Evolutionary conservation across 2,113 vertebrate species (phyloP).

Genomic region (Synodontis membranacea): DNA sequence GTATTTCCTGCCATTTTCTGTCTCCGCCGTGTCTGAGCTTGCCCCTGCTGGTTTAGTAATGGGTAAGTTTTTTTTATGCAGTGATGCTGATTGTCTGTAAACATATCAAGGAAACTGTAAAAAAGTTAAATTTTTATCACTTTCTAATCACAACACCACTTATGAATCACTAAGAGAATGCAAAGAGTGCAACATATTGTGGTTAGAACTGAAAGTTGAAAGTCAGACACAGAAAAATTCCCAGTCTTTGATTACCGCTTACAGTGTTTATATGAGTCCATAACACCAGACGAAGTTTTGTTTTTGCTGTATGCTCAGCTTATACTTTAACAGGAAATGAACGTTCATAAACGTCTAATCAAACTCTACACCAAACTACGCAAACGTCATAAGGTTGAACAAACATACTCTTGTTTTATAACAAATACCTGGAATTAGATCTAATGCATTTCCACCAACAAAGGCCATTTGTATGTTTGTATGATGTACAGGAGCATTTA

Average conservation of each 20-base stretch:
- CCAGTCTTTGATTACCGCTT: not conserved
- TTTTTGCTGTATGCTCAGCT: not conserved
- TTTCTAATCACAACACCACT: not conserved
- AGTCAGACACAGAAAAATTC: slow-evolving; percentile 13
- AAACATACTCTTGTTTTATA: not conserved
- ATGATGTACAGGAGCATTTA: not conserved
- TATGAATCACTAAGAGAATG: not conserved
- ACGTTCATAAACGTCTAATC: not conserved
- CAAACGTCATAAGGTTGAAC: not conserved
- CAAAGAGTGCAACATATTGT: not conserved
- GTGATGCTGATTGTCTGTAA: not conserved
- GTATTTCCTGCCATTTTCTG: too few relatives aligned
- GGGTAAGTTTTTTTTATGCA: not conserved
- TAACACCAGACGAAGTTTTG: not conserved
- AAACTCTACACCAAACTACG: not conserved
- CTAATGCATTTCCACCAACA: not conserved
- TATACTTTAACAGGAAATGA: not conserved
- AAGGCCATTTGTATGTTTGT: not conserved
- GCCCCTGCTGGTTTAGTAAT: not conserved
- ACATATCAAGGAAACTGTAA: not conserved
- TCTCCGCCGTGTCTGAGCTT: not conserved
- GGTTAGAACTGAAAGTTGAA: slow-evolving; percentile 29
- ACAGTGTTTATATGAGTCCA: not conserved
- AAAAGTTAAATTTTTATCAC: slow-evolving; percentile 3
- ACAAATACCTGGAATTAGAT: not conserved